Base-by-base conservation (phyloP, 2,888 invertebrate species). In the Cryptophagus acutangulus region DNA sequence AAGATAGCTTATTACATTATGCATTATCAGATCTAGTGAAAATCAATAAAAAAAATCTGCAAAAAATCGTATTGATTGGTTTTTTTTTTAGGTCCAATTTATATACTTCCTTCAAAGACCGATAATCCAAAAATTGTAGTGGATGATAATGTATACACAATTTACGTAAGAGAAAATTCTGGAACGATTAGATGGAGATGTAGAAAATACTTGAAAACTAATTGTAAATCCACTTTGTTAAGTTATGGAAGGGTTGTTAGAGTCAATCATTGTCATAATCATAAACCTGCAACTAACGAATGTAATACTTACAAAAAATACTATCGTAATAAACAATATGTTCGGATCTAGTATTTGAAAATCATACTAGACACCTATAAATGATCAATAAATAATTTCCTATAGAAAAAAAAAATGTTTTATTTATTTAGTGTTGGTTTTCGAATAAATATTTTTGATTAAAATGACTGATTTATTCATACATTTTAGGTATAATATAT, bases 121-220 rank as follows among this genome's bases (percentile, higher is more conserved):
- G 24, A 20, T 20, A 20, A 57, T 30, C 55, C 57, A 9, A 55
- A 46, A 42, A 43, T 58, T 4, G 43, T 58, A 9, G 34, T 56
- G 12, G 51, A 59, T 17, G 42, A 49, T 2, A 45, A 52, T 30
- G 51, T 53, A 29, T 56, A 46, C 35, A 49, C 47, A 28, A 40
- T 58, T 4, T 53, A 58, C 14, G 51, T 40, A 6, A 49, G 51
- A 20, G 48, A 48, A n/a, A n/a, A n/a, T 2, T 40, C 14, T 14
- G 37, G 26, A 16, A 45, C 41, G 44, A 56, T 57, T 1, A 49
- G 56, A 43, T 58, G 58, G 58, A 38, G 55, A 3, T 58, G 58
- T 42, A 48, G 42, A 14, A 41, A 45, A 17, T 46, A 52, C 15
- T 40, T 40, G 12, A 51, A 51, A 41, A 46, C 45, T 2, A 46